A percentile compares a stretch with the other conserved stretches of the same genome.
These are phyloP conservation scores for Acropternis orthonyx DNA, from an alignment of 2,797 vertebrate species.

Conservation along the genomic window DNA sequence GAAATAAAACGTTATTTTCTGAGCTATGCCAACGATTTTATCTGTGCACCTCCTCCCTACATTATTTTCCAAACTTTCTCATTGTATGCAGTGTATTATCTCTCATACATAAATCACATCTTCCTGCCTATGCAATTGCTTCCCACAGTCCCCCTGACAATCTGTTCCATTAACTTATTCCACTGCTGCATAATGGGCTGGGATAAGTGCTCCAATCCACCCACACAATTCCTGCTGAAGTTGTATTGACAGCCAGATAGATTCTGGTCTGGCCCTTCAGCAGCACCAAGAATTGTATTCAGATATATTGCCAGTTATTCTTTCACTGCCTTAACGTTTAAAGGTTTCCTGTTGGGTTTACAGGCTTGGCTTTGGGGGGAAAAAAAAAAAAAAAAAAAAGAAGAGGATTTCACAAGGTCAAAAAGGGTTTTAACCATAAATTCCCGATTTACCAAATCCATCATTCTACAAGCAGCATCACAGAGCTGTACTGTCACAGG, in stretches of 20 bases:
- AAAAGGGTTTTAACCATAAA: background rate
- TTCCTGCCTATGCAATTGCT: background rate
- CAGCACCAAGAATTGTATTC: background rate
- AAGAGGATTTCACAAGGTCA: background rate
- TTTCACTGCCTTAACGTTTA: background rate
- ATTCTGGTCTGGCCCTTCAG: background rate
- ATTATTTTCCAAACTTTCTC: background rate
- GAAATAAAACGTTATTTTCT: background rate
- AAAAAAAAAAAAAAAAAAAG: background rate
- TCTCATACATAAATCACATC: conserved; percentile 31
- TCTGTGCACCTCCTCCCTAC: background rate
- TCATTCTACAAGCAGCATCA: background rate
- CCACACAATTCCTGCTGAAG: background rate
- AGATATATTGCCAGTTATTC: background rate
- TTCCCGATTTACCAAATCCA: background rate
- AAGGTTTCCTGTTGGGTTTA: background rate
- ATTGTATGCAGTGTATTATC: background rate
- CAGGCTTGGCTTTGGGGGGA: background rate
- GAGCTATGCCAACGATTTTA: background rate
- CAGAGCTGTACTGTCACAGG: background rate
- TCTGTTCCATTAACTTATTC: conserved; percentile 25
- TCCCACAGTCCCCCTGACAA: background rate
- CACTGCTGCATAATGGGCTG: background rate
- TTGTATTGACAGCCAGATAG: background rate
- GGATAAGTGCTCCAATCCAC: conserved; percentile 3